phyloP scores from a whole-genome alignment of 2,888 invertebrate species.

The Athrips mouffetella region DNA sequence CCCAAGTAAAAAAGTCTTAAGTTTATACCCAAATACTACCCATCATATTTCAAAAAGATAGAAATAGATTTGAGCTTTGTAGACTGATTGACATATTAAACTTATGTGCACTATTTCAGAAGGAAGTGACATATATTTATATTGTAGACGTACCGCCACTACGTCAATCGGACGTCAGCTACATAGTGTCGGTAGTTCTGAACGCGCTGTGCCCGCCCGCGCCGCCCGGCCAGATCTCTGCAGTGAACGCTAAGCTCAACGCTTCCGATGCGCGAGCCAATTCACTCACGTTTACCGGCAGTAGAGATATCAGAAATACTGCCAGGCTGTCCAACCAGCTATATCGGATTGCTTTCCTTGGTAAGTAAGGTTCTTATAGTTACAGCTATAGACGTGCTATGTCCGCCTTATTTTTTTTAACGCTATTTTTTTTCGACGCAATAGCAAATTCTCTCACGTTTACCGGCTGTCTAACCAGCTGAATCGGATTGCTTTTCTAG shows the following conservation, averaged over 20 bases:
- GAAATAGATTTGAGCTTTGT: no score
- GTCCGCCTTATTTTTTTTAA: no score
- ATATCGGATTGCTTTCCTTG: constrained; percentile 89
- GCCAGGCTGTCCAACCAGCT: constrained; percentile 87
- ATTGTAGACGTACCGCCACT: constrained; percentile 90
- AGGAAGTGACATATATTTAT: not conserved
- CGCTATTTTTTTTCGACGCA: no score
- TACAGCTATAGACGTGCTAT: constrained; percentile 93
- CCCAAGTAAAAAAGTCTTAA: no score
- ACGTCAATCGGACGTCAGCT: constrained; percentile 92
- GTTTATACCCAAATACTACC: no score
- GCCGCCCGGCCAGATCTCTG: constrained; percentile 84
- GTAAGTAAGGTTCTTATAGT: constrained; percentile 50
- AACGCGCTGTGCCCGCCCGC: constrained; percentile 84
- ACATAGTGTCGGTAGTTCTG: constrained; percentile 92
- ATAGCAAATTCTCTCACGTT: no score
- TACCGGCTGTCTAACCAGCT: no score
- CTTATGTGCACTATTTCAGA: not conserved
- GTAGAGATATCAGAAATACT: constrained; percentile 87
- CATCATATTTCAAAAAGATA: no score
- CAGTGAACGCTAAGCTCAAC: constrained; percentile 84
- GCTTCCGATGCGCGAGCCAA: constrained; percentile 86
- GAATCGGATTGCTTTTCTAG: no score
- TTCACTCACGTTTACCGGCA: constrained; percentile 88
- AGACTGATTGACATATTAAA: no score